These are phyloP conservation scores for Nudaria mundana DNA, from an alignment of 2,888 invertebrate genomes.

Conservation along the genomic window DNA sequence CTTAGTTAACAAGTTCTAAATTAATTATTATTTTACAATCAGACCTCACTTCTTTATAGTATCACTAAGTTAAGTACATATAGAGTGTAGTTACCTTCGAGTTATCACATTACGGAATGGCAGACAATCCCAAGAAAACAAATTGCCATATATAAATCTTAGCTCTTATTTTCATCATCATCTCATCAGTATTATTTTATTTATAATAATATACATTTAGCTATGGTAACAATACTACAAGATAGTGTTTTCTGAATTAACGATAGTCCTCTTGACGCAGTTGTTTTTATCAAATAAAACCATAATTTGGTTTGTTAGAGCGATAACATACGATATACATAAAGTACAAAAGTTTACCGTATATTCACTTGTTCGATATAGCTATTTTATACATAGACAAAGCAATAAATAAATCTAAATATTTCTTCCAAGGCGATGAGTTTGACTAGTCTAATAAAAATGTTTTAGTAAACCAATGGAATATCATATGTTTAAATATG, in stretches of 20 bases:
- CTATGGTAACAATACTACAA: constrained; percentile 73
- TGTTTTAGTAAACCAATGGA: no score
- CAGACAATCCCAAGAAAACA: constrained; percentile 53
- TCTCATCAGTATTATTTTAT: constrained; percentile 40
- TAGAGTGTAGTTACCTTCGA: constrained; percentile 61
- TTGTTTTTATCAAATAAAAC: constrained; percentile 16
- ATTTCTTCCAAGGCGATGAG: constrained; percentile 57
- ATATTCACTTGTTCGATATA: constrained; percentile 29
- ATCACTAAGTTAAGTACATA: constrained; percentile 62
- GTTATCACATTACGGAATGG: constrained; percentile 74
- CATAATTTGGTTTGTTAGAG: constrained; percentile 16
- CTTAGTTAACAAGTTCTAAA: constrained; percentile 75
- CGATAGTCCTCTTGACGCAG: no score
- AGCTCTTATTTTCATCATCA: constrained; percentile 26
- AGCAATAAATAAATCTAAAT: constrained; percentile 70
- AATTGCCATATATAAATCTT: constrained; percentile 22
- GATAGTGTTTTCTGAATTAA: constrained; percentile 46
- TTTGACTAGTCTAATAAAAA: constrained; percentile 76
- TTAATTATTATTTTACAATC: constrained; percentile 75
- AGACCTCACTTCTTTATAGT: constrained; percentile 65
- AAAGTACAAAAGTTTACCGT: constrained; percentile 22
- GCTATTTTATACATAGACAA: constrained; percentile 34
- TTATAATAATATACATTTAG: constrained; percentile 58
- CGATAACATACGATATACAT: constrained; percentile 20
- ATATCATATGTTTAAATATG: no score